Percentiles rank a stretch among this genome's conserved stretches.
Evolutionary conservation across 2,113 vertebrate species (phyloP).

Genomic region (Paradoxurus hermaphroditus): DNA sequence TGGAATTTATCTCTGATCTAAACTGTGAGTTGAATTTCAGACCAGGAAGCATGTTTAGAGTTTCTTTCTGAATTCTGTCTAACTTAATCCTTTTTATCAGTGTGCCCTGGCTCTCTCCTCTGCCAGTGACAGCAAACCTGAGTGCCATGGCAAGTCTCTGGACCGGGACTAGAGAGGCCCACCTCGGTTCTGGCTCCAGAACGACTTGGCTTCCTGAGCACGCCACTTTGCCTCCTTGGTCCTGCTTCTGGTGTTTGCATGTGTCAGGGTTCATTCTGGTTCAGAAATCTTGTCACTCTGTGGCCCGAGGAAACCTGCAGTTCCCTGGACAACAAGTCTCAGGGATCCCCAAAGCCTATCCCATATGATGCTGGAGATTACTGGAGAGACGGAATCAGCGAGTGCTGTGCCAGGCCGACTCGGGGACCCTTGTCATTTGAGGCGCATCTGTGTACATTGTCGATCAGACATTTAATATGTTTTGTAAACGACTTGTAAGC

Average conservation of each 20-base stretch:
- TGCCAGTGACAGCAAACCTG: neutral
- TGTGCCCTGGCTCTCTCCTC: neutral
- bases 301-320: neutral
- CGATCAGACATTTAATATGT: neutral
- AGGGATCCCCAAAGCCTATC: accelerated
- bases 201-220: neutral
- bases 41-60: conserved; percentile 14
- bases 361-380: neutral
- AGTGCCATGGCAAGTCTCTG: neutral
- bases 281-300: neutral
- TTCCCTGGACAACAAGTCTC: neutral
- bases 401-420: neutral
- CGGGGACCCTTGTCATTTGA: neutral
- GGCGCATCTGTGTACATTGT: no score
- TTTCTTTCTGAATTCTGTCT: neutral
- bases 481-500: neutral
- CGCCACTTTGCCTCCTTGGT: accelerated
- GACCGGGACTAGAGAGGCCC: neutral
- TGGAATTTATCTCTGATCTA: conserved; percentile 55
- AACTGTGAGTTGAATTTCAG: conserved; percentile 17
- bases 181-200: neutral
- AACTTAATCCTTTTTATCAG: neutral
- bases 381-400: neutral
- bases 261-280: neutral
- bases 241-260: neutral